Percentiles rank a stretch among this genome's conserved stretches.
phyloP scores from a whole-genome alignment of 2,797 vertebrate genomes.

The Anniella stebbinsi region DNA sequence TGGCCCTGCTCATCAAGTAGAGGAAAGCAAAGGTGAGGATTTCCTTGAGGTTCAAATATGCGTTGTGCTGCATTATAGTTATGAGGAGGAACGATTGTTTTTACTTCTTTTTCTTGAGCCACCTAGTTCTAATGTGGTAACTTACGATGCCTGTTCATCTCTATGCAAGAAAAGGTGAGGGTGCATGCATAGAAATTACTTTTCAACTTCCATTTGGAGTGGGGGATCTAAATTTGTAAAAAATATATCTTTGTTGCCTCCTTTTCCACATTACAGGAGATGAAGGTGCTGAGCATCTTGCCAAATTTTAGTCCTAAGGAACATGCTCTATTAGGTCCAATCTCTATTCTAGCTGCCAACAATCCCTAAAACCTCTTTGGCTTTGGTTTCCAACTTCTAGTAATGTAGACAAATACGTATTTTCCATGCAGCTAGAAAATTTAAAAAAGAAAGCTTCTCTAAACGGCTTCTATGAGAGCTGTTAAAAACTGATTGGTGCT shows the following conservation, averaged over 20 bases:
- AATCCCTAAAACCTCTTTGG: not conserved
- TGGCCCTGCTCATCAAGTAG: constrained; percentile 39
- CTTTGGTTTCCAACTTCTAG: not conserved
- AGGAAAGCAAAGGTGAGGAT: not conserved
- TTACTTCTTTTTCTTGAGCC: constrained; percentile 45
- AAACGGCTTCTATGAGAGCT: not conserved
- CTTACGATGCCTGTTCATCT: constrained; percentile 24
- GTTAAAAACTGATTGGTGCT: no score
- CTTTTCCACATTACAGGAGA: accelerated
- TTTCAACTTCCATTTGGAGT: accelerated
- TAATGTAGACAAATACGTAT: not conserved
- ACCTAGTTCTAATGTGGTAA: constrained; percentile 17
- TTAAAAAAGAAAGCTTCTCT: not conserved
- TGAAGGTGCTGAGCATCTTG: not conserved
- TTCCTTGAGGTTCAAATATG: constrained; percentile 37
- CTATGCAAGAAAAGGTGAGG: not conserved
- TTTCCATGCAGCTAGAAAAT: not conserved
- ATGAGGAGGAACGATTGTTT: not conserved
- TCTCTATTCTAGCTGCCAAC: not conserved
- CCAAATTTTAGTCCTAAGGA: not conserved
- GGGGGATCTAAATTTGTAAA: not conserved
- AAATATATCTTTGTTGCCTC: not conserved
- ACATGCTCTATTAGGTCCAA: accelerated
- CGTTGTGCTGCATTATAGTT: constrained; percentile 4
- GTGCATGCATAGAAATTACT: not conserved